Conservation (phyloP, 1,140 invertebrate species). For the Ganaspis sp. region DNA sequence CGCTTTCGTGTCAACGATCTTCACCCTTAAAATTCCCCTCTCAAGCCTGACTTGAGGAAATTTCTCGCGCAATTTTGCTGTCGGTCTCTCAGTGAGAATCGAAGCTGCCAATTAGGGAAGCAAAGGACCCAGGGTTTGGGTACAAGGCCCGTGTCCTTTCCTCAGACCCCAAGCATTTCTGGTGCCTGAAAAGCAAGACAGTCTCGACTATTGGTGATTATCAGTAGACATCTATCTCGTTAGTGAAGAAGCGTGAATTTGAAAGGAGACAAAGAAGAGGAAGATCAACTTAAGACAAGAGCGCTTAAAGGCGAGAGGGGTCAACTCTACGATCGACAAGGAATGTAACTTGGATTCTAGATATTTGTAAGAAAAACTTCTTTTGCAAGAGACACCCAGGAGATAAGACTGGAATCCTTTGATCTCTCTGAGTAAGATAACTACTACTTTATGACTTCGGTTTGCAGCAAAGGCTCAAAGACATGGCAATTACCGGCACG, state of each 20-base stretch:
- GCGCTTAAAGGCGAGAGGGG: not conserved
- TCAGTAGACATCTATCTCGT: slow-evolving; percentile 56
- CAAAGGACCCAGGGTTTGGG: slow-evolving; percentile 20
- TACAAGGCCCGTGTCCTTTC: slow-evolving; percentile 30
- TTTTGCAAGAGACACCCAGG: not conserved
- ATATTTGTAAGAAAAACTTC: slow-evolving; percentile 14
- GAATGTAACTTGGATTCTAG: slow-evolving; percentile 1
- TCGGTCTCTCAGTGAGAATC: slow-evolving; percentile 43
- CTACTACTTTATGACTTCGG: not conserved
- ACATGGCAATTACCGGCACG: slow-evolving; percentile 18
- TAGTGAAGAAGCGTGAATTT: slow-evolving; percentile 56
- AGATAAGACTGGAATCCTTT: not conserved
- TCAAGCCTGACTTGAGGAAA: not conserved
- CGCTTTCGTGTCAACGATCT: slow-evolving; percentile 27
- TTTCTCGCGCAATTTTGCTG: slow-evolving; percentile 23
- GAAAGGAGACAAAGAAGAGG: not conserved
- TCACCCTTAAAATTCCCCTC: not conserved
- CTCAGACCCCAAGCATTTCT: slow-evolving; percentile 23
- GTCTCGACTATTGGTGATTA: slow-evolving; percentile 44
- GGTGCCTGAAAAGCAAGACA: slow-evolving; percentile 33
- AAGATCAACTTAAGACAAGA: slow-evolving; percentile 34
- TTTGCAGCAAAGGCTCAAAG: not conserved
- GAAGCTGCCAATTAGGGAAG: slow-evolving; percentile 51
- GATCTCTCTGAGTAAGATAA: not conserved
- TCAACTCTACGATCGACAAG: not conserved